Percentiles rank a stretch among this genome's conserved stretches.
phyloP scores from a whole-genome alignment of 2,113 vertebrate species.

The Phalacrocorax pelagicus region DNA sequence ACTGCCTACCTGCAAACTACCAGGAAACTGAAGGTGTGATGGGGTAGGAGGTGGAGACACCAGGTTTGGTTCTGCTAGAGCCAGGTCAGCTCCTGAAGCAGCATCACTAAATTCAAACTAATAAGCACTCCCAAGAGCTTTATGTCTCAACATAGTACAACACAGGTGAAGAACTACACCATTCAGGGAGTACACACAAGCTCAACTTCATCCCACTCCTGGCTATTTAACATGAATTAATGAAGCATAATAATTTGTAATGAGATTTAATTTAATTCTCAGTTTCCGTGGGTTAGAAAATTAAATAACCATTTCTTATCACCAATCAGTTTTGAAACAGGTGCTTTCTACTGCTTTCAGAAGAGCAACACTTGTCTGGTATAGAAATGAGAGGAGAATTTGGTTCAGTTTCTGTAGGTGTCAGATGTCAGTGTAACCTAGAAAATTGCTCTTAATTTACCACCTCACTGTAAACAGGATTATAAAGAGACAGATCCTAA shows the following conservation, averaged over 20 bases:
- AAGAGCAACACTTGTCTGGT: background rate
- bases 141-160: background rate
- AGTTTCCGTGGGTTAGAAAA: background rate
- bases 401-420: background rate
- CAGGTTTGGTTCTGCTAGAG: background rate
- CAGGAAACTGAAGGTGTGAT: background rate
- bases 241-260: background rate
- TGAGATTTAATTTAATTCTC: background rate
- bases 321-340: background rate
- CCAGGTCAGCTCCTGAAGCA: background rate
- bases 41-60: background rate
- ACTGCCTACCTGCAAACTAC: background rate
- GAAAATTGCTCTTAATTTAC: background rate
- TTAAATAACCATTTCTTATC: background rate
- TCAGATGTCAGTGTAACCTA: background rate
- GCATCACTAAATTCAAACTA: background rate
- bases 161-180: background rate
- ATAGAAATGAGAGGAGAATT: background rate
- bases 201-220: background rate
- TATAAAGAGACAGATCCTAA: background rate
- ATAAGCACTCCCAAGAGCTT: background rate
- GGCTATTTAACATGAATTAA: background rate
- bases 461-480: background rate
- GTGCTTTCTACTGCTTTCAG: background rate
- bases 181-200: background rate